Evolutionary conservation across 2,888 invertebrate genomes (phyloP).

Genomic region (Pyrgus malvae): DNA sequence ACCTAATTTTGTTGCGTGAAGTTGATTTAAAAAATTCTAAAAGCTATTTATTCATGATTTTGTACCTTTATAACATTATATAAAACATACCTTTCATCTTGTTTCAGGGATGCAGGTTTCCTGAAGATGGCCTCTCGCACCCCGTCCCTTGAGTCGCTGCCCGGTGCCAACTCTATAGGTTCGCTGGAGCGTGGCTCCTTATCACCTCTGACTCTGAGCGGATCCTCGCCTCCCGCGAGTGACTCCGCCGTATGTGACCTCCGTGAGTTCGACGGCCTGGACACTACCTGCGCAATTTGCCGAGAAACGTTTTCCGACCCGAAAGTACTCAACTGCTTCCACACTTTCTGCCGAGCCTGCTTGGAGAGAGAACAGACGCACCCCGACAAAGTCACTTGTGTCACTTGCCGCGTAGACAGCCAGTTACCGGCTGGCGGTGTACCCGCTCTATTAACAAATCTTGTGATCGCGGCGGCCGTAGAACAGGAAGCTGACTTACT

Average conservation of each 20-base stretch:
- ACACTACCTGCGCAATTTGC: constrained; percentile 86
- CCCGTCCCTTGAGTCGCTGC: constrained; percentile 95
- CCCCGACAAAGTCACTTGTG: constrained; percentile 88
- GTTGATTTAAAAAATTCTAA: too few relatives aligned
- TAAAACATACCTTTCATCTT: constrained; percentile 50
- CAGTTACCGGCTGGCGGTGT: constrained; percentile 81
- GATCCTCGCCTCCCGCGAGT: constrained; percentile 93
- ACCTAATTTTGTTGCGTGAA: too few relatives aligned
- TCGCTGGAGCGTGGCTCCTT: constrained; percentile 92
- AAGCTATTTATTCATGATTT: too few relatives aligned
- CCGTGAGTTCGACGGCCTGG: constrained; percentile 83
- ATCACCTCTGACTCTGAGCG: constrained; percentile 91
- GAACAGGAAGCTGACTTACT: constrained; percentile 79
- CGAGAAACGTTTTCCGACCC: constrained; percentile 88
- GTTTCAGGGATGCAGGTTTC: constrained; percentile 92
- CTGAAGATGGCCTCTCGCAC: constrained; percentile 96
- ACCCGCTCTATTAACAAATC: constrained; percentile 86
- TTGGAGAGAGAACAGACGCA: constrained; percentile 87
- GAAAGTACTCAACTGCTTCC: constrained; percentile 90
- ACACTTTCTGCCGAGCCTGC: constrained; percentile 92
- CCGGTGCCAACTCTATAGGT: constrained; percentile 95
- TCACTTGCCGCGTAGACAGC: constrained; percentile 83
- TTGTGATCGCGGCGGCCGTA: constrained; percentile 78
- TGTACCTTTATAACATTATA: too few relatives aligned
- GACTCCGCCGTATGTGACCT: constrained; percentile 91